Percentiles rank a stretch among this genome's conserved stretches.
Evolutionary conservation across 2,113 vertebrate species (phyloP).

Genomic region (Gavia stellata): DNA sequence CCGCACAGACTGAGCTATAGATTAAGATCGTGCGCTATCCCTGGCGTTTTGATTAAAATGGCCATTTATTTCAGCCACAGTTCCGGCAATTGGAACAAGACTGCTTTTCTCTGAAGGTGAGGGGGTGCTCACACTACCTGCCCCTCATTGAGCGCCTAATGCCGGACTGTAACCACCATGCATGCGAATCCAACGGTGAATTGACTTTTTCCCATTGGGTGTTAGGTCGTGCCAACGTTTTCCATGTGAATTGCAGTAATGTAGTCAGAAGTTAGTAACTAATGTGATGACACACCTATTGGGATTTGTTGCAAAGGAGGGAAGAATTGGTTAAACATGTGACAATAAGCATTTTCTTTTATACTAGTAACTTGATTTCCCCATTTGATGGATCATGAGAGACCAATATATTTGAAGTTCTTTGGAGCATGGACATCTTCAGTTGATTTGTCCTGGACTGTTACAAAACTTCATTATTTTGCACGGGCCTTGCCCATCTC

Average conservation of each 20-base stretch:
- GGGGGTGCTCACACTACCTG: not conserved
- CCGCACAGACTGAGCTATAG: not conserved
- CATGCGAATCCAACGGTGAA: not conserved
- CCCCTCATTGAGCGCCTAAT: not conserved
- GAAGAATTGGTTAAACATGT: not conserved
- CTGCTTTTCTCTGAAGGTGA: not conserved
- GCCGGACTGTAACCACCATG: not conserved
- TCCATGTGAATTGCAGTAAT: not conserved
- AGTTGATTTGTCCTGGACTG: not conserved
- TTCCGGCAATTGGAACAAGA: not conserved
- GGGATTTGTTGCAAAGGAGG: not conserved
- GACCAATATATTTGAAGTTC: not conserved
- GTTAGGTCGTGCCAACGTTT: not conserved
- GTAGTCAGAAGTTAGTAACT: not conserved
- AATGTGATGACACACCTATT: not conserved
- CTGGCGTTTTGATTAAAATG: not conserved
- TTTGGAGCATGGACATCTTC: not conserved
- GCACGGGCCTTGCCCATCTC: not conserved
- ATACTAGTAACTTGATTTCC: not conserved
- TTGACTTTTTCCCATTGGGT: not conserved
- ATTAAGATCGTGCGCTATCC: not conserved
- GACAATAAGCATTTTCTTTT: not conserved
- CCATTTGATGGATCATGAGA: not conserved
- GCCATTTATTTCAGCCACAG: not conserved
- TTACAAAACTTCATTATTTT: not conserved